Evolutionary conservation across 2,888 invertebrate species (phyloP), one percentile per base, ranked within the genome.

Genomic region (Cephonodes hylas): DNA sequence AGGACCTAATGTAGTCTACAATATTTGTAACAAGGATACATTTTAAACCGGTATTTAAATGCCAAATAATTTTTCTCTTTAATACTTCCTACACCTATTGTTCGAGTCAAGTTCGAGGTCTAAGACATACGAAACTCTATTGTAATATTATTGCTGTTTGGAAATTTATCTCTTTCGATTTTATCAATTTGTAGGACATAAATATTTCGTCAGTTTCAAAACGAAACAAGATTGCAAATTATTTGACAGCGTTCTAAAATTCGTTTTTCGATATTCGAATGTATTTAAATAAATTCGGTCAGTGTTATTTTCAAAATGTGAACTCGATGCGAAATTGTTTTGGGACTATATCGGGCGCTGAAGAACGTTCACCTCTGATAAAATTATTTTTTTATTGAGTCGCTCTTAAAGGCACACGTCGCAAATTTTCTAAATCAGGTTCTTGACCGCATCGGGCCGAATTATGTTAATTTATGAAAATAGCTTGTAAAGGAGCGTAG

Each of bases 381-480:
- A 38, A 15, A 27, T 7, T 31, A 22, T 45, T 44, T 18, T 31
- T 31, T 13, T 23, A 46, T 22, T 10, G 31, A 10, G 18, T 27
- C 10, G 8, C 4, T 53, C 31, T 4, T 31, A 10, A 23, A 27
- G 46, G 10, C 31, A 53, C 31, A 3, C 18, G 5, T 31, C 25
- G 48, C 42, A 5, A 23, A 7, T 10, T 22, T 20, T 46, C 7
- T 46, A 22, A 25, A 10, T 34, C 22, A 46, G 61, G 61, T 58
- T 38, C 23, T 58, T 61, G 58, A 58, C 58, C 61, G 58, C 38
- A 45, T 38, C 42, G 13, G 42, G 27, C 6, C 46, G 34, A 59
- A 45, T 58, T 61, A 61, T 61, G 61, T 46, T 45, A 61, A 61
- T 61, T 61, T 23, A 38, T 46, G 7, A 34, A 23, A 18, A 42